These are phyloP conservation scores for Hemitrygon akajei DNA, from an alignment of 2,797 vertebrate genomes.

Conservation along the genomic window DNA sequence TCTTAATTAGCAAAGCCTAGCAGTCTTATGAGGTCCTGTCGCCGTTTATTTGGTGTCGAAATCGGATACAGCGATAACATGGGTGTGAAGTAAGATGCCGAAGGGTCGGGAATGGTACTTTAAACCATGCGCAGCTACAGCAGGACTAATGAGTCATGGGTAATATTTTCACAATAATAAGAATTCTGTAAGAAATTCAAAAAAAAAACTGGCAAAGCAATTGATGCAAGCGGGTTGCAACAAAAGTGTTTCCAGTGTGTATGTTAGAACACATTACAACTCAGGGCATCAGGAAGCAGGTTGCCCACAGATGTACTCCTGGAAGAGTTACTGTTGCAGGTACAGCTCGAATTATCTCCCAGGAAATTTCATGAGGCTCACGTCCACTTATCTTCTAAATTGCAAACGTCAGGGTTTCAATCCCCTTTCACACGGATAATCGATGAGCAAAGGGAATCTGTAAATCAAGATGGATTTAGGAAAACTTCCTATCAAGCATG, in stretches of 20 bases:
- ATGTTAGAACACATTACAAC: not conserved
- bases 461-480: not conserved
- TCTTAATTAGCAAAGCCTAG: no score
- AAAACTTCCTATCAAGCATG: not conserved
- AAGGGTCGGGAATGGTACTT: not conserved
- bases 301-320: not conserved
- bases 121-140: not conserved
- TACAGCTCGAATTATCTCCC: not conserved
- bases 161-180: not conserved
- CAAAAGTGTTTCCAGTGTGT: not conserved
- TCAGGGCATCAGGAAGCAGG: no score
- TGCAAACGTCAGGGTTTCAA: not conserved
- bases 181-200: not conserved
- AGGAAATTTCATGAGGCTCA: not conserved
- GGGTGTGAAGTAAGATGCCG: no score
- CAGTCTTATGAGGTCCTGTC: not conserved
- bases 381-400: not conserved
- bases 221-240: not conserved
- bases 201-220: not conserved
- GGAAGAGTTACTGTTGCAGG: not conserved
- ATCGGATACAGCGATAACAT: no score
- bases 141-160: not conserved
- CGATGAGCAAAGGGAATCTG: not conserved
- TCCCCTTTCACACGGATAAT: not conserved
- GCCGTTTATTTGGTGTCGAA: no score